Conservation (phyloP, 2,888 invertebrate species). For the Corbicula japonica region DNA sequence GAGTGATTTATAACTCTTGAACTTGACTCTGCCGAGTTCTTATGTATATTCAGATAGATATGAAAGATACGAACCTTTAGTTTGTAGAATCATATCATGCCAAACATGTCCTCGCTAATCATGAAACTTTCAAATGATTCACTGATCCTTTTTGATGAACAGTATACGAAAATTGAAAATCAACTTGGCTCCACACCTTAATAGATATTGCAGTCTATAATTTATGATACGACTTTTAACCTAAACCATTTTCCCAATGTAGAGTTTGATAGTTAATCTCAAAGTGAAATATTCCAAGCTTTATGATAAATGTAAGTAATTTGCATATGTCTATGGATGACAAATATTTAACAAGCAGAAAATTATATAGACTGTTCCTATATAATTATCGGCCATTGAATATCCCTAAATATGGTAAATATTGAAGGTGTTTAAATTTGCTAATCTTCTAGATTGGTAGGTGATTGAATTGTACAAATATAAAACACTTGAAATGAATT, state of each 20-base stretch:
- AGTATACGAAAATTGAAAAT: slow-evolving; percentile 5
- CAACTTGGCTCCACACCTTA: background rate
- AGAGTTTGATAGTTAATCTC: too few species aligned
- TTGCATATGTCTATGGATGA: slow-evolving; percentile 40
- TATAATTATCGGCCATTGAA: slow-evolving; percentile 48
- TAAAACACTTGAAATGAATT: slow-evolving; percentile 47
- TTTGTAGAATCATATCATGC: slow-evolving; percentile 24
- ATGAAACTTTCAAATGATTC: slow-evolving; percentile 11
- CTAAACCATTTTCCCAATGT: slow-evolving; percentile 7
- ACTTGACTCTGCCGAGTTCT: slow-evolving; percentile 5
- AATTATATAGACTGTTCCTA: slow-evolving; percentile 55
- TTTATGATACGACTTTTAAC: background rate
- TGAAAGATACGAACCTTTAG: slow-evolving; percentile 17
- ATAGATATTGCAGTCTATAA: background rate
- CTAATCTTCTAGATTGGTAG: slow-evolving; percentile 1
- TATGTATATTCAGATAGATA: slow-evolving; percentile 20
- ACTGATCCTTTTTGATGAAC: background rate
- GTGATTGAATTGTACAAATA: slow-evolving; percentile 53
- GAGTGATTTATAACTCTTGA: slow-evolving; percentile 16
- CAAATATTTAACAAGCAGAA: slow-evolving; percentile 49
- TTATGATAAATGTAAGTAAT: slow-evolving; percentile 14
- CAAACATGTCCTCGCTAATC: slow-evolving; percentile 13
- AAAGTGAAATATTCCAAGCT: background rate
- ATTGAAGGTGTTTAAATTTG: slow-evolving; percentile 38
- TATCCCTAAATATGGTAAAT: slow-evolving; percentile 32